Percentiles rank a stretch among this genome's conserved stretches.
These are phyloP conservation scores for Drosophila nigricruria DNA, from an alignment of 2,888 invertebrate genomes.

Conservation along the genomic window DNA sequence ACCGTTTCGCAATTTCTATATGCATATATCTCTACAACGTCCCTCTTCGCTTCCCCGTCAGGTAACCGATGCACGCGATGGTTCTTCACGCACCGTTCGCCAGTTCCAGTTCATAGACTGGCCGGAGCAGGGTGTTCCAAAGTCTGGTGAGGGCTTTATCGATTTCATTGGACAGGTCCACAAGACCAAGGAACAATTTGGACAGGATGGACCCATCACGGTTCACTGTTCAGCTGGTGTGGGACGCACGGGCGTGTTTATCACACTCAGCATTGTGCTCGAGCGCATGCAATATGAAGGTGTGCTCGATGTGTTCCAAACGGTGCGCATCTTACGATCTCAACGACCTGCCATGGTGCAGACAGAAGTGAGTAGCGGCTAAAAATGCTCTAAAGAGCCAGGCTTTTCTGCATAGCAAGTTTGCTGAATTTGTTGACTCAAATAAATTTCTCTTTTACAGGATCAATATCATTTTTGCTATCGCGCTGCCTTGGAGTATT, in stretches of 20 bases:
- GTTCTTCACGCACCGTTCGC: conserved; percentile 96
- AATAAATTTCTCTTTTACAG: conserved; percentile 85
- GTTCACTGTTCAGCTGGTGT: conserved; percentile 99
- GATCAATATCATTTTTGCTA: conserved; percentile 99
- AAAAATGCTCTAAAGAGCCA: background rate
- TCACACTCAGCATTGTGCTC: conserved; percentile 98
- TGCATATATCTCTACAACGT: too few relatives aligned
- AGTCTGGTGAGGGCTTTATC: conserved; percentile 99
- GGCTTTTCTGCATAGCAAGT: background rate
- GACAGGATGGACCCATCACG: conserved; percentile 99
- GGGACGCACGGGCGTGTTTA: conserved; percentile 99
- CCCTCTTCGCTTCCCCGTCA: conserved; percentile 52
- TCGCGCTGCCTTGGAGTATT: conserved; percentile 98
- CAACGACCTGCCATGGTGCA: conserved; percentile 99
- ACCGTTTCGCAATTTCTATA: too few relatives aligned
- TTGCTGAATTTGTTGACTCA: background rate
- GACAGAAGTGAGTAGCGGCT: conserved; percentile 91
- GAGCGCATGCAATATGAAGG: conserved; percentile 99
- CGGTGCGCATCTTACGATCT: conserved; percentile 98
- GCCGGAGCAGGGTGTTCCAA: conserved; percentile 98
- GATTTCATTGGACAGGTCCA: conserved; percentile 99
- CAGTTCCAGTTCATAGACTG: conserved; percentile 99
- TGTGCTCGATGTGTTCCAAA: conserved; percentile 99
- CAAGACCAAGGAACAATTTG: conserved; percentile 99
- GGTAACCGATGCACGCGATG: conserved; percentile 98